A percentile compares a stretch with the other conserved stretches of the same genome.
Conservation (phyloP, 2,888 invertebrate genomes). For the Lamellibrachia columna region DNA sequence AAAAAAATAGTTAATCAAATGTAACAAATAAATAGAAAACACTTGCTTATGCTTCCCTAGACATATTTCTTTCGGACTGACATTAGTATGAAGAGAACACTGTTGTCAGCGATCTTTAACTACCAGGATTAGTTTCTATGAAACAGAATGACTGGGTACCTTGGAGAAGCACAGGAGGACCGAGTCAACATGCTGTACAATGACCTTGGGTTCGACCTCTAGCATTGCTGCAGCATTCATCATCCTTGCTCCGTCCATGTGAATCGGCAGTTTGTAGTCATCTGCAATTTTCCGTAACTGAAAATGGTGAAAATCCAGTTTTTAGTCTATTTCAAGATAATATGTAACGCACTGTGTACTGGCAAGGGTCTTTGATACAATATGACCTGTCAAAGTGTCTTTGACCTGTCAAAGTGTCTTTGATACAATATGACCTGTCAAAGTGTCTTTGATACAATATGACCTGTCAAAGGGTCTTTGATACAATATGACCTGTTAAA, state of each 20-base stretch:
- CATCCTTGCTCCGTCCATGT: conserved; percentile 93
- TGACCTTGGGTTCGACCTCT: conserved; percentile 72
- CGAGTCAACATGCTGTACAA: conserved; percentile 80
- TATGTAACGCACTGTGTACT: not conserved
- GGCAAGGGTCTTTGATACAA: no score
- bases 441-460: no score
- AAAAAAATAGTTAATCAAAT: not conserved
- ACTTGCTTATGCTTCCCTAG: no score
- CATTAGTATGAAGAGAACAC: no score
- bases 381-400: no score
- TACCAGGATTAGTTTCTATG: not conserved
- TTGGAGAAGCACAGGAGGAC: conserved; percentile 91
- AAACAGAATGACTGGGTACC: conserved; percentile 58
- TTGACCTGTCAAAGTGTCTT: no score
- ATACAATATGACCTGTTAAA: no score
- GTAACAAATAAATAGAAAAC: not conserved
- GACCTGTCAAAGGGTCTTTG: no score
- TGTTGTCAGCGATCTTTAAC: not conserved
- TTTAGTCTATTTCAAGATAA: not conserved
- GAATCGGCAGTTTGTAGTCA: conserved; percentile 74
- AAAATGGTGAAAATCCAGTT: conserved; percentile 26
- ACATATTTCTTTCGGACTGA: no score
- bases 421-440: no score
- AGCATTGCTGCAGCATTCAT: conserved; percentile 86
- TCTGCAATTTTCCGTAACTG: conserved; percentile 74